Evolutionary conservation across 2,113 vertebrate species (phyloP).

Genomic region (Neoarius graeffei): DNA sequence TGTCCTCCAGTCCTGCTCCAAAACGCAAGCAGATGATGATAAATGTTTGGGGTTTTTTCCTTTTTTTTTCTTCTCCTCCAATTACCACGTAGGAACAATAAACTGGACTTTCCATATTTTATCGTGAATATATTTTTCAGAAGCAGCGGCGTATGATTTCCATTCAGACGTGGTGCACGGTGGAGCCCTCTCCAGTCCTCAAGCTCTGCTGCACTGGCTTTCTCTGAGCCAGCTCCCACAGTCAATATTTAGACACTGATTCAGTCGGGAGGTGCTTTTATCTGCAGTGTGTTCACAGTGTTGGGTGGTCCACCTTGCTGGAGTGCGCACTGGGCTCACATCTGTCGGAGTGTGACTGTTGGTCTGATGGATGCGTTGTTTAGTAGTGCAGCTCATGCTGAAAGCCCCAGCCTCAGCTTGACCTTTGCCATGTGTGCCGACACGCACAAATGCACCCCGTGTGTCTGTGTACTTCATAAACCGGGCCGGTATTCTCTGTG

Average conservation of each 20-base stretch:
- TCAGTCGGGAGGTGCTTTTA: slow-evolving; percentile 63
- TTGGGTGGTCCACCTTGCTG: slow-evolving; percentile 72
- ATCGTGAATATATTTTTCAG: slow-evolving; percentile 29
- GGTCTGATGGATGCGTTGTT: slow-evolving; percentile 70
- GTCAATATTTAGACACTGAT: slow-evolving; percentile 65
- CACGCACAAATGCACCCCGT: slow-evolving; percentile 7
- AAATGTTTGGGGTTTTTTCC: too few relatives aligned
- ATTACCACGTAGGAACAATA: slow-evolving; percentile 28
- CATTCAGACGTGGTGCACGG: slow-evolving; percentile 10
- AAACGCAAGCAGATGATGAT: not conserved
- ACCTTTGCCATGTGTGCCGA: slow-evolving; percentile 39
- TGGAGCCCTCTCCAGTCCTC: not conserved
- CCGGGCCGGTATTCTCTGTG: not conserved
- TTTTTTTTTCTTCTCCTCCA: not conserved
- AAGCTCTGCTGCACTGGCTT: slow-evolving; percentile 25
- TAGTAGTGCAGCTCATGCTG: slow-evolving; percentile 67
- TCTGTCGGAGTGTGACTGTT: slow-evolving; percentile 64
- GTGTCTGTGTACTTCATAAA: not conserved
- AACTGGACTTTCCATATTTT: slow-evolving; percentile 31
- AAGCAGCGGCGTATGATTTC: slow-evolving; percentile 16
- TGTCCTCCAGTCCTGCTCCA: not conserved
- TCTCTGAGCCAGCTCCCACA: slow-evolving; percentile 51
- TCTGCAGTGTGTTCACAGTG: slow-evolving; percentile 54
- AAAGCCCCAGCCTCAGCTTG: slow-evolving; percentile 56
- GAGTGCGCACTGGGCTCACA: slow-evolving; percentile 54